Evolutionary conservation across 2,113 vertebrate genomes (phyloP).

Genomic region (Mesitornis unicolor): DNA sequence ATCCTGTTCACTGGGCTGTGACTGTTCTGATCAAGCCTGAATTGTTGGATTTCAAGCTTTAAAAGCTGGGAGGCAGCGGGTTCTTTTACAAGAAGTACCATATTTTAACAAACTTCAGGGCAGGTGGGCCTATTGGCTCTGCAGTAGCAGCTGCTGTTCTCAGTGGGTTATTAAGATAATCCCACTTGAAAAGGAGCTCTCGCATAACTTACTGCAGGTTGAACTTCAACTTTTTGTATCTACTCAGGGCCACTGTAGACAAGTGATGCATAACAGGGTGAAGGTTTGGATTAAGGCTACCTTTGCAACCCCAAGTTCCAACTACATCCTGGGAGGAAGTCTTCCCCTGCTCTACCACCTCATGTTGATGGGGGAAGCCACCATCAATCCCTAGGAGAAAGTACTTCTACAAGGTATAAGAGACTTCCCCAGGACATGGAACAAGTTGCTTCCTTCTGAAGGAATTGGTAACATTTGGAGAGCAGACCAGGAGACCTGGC

Average conservation of each 20-base stretch:
- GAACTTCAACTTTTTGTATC: not conserved
- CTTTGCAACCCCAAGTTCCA: not conserved
- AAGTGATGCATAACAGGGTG: not conserved
- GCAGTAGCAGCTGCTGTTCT: not conserved
- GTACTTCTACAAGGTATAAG: not conserved
- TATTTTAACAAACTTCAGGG: not conserved
- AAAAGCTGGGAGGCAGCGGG: not conserved
- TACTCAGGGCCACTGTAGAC: not conserved
- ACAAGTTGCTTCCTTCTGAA: not conserved
- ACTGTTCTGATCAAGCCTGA: not conserved
- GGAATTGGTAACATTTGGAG: not conserved
- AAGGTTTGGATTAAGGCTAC: not conserved
- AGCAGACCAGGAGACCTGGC: not conserved
- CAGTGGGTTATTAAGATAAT: not conserved
- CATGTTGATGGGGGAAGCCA: not conserved
- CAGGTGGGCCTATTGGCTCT: not conserved
- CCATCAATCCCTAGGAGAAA: not conserved
- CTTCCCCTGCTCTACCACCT: not conserved
- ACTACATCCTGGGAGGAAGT: not conserved
- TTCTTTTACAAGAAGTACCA: not conserved
- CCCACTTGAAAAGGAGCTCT: not conserved
- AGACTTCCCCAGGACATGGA: not conserved
- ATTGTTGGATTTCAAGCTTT: not conserved
- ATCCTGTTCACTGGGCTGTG: not conserved
- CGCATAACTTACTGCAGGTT: not conserved